Base-by-base conservation (phyloP, 2,888 invertebrate species). In the Tetramorium bicarinatum region DNA sequence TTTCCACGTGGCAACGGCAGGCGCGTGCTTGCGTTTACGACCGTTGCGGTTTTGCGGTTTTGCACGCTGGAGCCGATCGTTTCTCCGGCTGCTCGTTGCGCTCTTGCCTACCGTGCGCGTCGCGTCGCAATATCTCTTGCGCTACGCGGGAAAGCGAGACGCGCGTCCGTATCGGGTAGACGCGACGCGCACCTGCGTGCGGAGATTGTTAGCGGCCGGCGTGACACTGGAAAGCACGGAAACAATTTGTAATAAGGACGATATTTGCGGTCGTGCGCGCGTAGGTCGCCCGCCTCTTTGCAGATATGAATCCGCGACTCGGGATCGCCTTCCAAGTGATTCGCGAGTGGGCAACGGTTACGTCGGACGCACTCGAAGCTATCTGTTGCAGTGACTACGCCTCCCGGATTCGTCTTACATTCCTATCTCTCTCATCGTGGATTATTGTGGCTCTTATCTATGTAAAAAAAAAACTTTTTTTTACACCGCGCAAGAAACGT, bases 11-110 rank as follows among this genome's bases (percentile, higher is more conserved):
- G 74, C 74, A 49, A 34, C 9, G 81, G 44, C 80, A 72, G 87
- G 87, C 89, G 90, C 91, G 91, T 89, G 87, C 87, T 87, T 87
- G 86, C 90, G 85, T 91, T 92, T 91, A 91, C 89, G 85, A 87
- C 77, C 84, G 89, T 91, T 91, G 90, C 85, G 92, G 91, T 87
- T 89, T 89, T 88, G 92, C 87, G 91, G 92, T 87, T 54, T 80
- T 79, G 91, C 69, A 54, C 84, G 83, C 79, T 83, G 52, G 76
- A 64, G 75, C 64, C 62, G 61, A 62, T 82, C 86, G 72, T 83
- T 89, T 72, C 84, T 83, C 84, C 44, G 83, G 34, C 49, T 54
- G 72, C 64, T 52, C 76, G 38, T 52, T 61, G n/a, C 72, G 54
- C 21, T 21, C 41, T 52, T 61, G 72, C 82, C 88, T 86, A 81